phyloP scores from a whole-genome alignment of 2,797 vertebrate genomes.

The Etheostoma nigrum region DNA sequence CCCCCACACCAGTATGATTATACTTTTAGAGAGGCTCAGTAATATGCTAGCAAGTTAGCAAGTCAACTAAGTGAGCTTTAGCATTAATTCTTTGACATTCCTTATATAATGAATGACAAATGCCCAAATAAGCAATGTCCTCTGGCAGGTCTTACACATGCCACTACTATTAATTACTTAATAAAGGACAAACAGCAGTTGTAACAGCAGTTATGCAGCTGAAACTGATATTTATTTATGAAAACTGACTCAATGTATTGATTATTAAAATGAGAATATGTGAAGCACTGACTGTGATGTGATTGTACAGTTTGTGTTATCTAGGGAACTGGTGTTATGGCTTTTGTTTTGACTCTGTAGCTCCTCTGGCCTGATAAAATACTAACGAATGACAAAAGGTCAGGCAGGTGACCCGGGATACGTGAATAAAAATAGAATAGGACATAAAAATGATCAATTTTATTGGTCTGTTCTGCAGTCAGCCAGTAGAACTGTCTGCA shows the following conservation, averaged over 20 bases:
- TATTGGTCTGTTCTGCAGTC: not conserved
- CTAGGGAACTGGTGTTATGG: slow-evolving; percentile 21
- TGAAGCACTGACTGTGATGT: not conserved
- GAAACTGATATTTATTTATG: too few relatives aligned
- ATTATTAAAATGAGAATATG: not conserved
- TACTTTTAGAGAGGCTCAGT: not conserved
- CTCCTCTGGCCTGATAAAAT: not conserved
- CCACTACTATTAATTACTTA: not conserved
- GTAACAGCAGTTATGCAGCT: not conserved
- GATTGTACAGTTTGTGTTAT: not conserved
- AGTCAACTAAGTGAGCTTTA: not conserved
- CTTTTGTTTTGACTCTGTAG: not conserved
- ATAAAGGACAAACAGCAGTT: not conserved
- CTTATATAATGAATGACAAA: slow-evolving; percentile 3
- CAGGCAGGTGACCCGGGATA: not conserved
- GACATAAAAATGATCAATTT: not conserved
- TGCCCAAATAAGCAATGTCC: not conserved
- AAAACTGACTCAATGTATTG: not conserved
- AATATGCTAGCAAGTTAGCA: not conserved
- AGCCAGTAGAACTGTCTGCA: not conserved
- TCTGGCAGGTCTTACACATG: not conserved
- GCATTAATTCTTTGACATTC: not conserved
- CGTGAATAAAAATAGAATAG: not conserved
- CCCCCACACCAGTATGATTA: not conserved
- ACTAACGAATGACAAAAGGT: slow-evolving; percentile 1